These are phyloP conservation scores for Drosophila hydei DNA, from an alignment of 1,140 invertebrate genomes.

Conservation along the genomic window DNA sequence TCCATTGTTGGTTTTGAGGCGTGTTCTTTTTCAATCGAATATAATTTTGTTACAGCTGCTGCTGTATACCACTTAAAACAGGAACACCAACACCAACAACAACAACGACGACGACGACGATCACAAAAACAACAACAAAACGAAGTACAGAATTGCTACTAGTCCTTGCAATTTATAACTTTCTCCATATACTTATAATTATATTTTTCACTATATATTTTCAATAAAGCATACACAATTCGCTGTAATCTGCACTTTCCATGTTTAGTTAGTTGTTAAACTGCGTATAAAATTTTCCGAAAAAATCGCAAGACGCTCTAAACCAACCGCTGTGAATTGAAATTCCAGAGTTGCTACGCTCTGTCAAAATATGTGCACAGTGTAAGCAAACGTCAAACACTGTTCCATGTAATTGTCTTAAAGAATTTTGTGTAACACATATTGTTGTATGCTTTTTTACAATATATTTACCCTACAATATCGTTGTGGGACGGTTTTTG, in stretches of 20 bases:
- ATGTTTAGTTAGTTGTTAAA: constrained; percentile 14
- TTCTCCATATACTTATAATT: constrained; percentile 11
- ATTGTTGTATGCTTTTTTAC: not conserved
- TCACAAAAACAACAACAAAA: constrained; percentile 12
- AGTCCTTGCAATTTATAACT: not conserved
- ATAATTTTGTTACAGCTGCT: constrained; percentile 25
- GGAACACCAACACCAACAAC: constrained; percentile 35
- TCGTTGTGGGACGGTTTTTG: too few species aligned
- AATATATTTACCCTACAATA: too few species aligned
- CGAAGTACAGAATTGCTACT: constrained; percentile 15
- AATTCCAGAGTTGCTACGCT: constrained; percentile 44
- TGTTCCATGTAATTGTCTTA: not conserved
- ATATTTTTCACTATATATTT: not conserved
- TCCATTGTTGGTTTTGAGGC: constrained; percentile 48
- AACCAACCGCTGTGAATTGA: constrained; percentile 64
- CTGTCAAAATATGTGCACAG: constrained; percentile 15
- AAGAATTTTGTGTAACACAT: too few species aligned
- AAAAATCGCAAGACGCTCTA: constrained; percentile 59
- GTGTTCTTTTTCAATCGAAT: constrained; percentile 8
- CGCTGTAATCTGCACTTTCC: constrained; percentile 1
- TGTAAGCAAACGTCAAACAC: constrained; percentile 26
- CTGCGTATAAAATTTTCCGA: constrained; percentile 40
- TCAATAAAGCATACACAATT: constrained; percentile 9
- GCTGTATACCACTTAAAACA: constrained; percentile 17
- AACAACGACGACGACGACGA: constrained; percentile 8